Percentiles rank a stretch among this genome's conserved stretches.
Conservation (phyloP, 2,888 invertebrate genomes). For the Caradrina kadenii region DNA sequence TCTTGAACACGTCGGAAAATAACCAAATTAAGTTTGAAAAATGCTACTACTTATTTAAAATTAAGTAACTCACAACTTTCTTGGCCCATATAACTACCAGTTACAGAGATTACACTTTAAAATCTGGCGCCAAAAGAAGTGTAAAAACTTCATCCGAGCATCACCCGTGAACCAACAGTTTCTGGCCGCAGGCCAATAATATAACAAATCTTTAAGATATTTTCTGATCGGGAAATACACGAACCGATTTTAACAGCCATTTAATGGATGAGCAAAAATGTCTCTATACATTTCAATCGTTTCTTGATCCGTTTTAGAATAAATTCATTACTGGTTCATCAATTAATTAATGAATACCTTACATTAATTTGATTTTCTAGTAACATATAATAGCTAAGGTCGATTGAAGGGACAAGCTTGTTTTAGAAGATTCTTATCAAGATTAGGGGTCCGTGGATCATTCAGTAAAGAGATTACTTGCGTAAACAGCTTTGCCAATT, state of each 20-base stretch:
- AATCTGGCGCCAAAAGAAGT: slow-evolving; percentile 33
- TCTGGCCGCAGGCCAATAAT: slow-evolving; percentile 39
- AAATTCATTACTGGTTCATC: slow-evolving; percentile 42
- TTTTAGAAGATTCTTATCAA: slow-evolving; percentile 55
- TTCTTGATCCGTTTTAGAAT: background rate
- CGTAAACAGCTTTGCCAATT: slow-evolving; percentile 62
- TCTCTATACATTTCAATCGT: background rate
- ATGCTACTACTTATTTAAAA: background rate
- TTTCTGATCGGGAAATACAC: slow-evolving; percentile 24
- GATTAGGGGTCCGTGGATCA: slow-evolving; percentile 48
- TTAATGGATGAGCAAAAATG: background rate
- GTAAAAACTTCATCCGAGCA: slow-evolving; percentile 30
- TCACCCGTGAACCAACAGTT: slow-evolving; percentile 24
- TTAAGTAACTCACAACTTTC: slow-evolving; percentile 27
- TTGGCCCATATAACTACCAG: slow-evolving; percentile 9
- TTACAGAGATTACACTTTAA: slow-evolving; percentile 23
- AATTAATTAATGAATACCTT: slow-evolving; percentile 49
- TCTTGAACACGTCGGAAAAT: background rate
- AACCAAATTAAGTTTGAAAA: background rate
- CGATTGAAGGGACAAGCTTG: slow-evolving; percentile 48
- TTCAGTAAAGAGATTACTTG: slow-evolving; percentile 60
- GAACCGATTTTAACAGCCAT: slow-evolving; percentile 11
- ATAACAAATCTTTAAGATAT: slow-evolving; percentile 29
- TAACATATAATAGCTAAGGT: slow-evolving; percentile 38
- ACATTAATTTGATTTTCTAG: slow-evolving; percentile 50